Evolutionary conservation across 2,113 vertebrate species (phyloP).

Genomic region (Centropus bengalensis): DNA sequence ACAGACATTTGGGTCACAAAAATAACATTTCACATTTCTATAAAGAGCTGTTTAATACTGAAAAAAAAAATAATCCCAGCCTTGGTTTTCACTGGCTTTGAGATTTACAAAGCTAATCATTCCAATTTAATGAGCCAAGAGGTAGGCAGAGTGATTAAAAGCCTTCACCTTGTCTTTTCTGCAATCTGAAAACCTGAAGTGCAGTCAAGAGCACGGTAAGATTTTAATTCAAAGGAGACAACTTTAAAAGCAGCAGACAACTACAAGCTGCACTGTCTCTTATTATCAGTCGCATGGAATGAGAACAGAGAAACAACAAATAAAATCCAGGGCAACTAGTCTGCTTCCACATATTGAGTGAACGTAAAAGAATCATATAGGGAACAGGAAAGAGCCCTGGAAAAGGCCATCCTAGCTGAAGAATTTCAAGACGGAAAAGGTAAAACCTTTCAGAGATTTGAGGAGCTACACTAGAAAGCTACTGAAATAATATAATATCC

Average conservation of each 20-base stretch:
- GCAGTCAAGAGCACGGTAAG: background rate
- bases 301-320: background rate
- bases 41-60: background rate
- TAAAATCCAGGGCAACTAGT: background rate
- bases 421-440: background rate
- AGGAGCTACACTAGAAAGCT: background rate
- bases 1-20: background rate
- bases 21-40: background rate
- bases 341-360: background rate
- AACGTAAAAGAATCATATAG: background rate
- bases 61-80: background rate
- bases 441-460: background rate
- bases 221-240: background rate
- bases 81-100: background rate
- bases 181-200: background rate
- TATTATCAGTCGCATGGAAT: background rate
- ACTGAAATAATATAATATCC: background rate
- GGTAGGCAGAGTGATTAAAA: background rate
- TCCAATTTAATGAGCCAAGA: background rate
- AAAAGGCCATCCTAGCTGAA: background rate
- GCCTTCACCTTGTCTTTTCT: background rate
- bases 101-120: background rate
- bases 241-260: background rate
- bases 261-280: background rate
- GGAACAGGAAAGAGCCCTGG: background rate